Percentiles rank a stretch among this genome's conserved stretches.
These are phyloP conservation scores for Tauraco hartlaubi DNA, from an alignment of 2,797 vertebrate genomes.

Conservation along the genomic window DNA sequence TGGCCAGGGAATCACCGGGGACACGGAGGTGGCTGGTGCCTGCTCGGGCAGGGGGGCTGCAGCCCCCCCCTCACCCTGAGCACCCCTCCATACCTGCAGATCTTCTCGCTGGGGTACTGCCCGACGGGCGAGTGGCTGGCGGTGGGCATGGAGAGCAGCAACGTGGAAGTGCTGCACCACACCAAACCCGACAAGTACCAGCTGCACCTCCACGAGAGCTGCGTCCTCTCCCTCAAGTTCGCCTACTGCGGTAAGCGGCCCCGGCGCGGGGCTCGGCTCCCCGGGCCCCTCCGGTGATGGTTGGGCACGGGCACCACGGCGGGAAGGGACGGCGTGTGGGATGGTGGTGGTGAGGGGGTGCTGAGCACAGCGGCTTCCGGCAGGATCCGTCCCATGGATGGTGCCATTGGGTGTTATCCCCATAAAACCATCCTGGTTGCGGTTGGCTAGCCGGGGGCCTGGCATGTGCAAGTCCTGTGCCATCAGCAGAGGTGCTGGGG, in stretches of 20 bases:
- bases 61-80: neutral
- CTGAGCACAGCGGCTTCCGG: accelerated
- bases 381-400: accelerated
- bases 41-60: neutral
- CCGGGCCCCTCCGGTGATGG: neutral
- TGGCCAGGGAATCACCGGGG: neutral
- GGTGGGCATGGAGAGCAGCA: conserved; percentile 98
- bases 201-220: conserved; percentile 97
- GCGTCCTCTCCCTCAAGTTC: conserved; percentile 96
- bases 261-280: no score
- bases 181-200: conserved; percentile 97
- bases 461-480: no score
- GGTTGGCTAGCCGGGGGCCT: no score
- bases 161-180: conserved; percentile 95
- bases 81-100: conserved; percentile 65
- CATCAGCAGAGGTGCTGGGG: neutral
- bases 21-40: neutral
- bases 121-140: conserved; percentile 96
- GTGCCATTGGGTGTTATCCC: neutral
- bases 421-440: accelerated
- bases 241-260: conserved; percentile 89
- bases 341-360: accelerated
- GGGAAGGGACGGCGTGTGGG: accelerated
- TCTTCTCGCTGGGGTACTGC: conserved; percentile 96
- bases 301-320: accelerated